Evolutionary conservation across 2,797 vertebrate species (phyloP), one percentile per base, ranked within the genome.

Genomic region (Lagocephalus sceleratus): DNA sequence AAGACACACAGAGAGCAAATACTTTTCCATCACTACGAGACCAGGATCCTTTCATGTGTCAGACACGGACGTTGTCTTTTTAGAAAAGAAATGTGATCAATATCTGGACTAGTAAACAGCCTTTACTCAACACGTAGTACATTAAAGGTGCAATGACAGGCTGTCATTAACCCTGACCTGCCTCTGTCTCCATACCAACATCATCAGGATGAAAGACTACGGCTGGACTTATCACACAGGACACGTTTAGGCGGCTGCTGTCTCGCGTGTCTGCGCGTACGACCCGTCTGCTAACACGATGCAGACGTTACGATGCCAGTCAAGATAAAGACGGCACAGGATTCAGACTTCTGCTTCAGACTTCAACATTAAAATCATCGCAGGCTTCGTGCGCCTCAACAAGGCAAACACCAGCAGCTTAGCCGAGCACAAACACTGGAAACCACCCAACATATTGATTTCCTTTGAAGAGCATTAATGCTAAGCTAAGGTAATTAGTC

Each of bases 91-190:
- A 46, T 46, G 54, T 73, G 51, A 56, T 53, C 63, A 54, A 51
- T 66, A 59, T 29, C 48, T 10, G 48, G 57, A 63, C 7, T 32
- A 38, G 71, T 71, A 76, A 73, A 55, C 21, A 15, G 63, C 51
- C 75, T 78, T 84, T 84, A 85, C 83, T 86, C 79, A 84, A 82
- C 85, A 88, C 79, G 9, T 66, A 82, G 83, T 84, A 85, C 86
- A 86, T 88, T 87, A 83, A 80, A 84, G 83, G 73, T 75, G 74
- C 78, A 83, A 7, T 73, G 84, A 83, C 81, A 87, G 77, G 55
- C 84, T 54, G 68, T 86, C 85, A 84, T 89, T 87, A 88, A 87
- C 86, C 83, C 79, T 70, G 85, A 89, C 83, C 88, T 56, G 72
- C 67, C 73, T 77, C 68, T 56, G 81, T 79, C 79, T 81, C 73